Conservation (phyloP, 2,113 vertebrate species). For the Phalacrocorax aristotelis region DNA sequence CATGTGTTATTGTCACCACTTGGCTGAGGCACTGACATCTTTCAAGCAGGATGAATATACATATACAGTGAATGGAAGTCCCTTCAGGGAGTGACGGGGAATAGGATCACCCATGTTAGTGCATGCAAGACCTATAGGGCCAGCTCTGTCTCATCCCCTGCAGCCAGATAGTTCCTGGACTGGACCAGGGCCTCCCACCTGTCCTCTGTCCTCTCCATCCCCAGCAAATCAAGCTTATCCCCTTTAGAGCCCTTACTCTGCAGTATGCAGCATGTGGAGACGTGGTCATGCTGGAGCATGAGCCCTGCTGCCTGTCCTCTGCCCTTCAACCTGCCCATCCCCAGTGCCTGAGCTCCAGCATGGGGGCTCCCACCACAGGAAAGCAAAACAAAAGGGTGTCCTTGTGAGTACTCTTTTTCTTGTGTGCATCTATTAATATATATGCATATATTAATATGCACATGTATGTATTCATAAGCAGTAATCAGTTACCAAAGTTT, state of each 20-base stretch:
- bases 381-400: background rate
- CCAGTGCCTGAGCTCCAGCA: fast-evolving
- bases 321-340: fast-evolving
- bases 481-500: background rate
- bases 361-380: background rate
- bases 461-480: background rate
- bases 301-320: background rate
- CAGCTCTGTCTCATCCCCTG: background rate
- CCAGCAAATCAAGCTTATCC: background rate
- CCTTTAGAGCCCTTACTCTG: fast-evolving
- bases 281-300: fast-evolving
- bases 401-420: background rate
- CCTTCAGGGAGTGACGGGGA: background rate
- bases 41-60: background rate
- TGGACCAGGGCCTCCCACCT: background rate
- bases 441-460: background rate
- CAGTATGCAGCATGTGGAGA: background rate
- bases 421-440: background rate
- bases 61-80: background rate
- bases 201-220: background rate
- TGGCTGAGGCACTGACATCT: background rate
- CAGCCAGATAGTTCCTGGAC: background rate
- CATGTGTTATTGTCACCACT: background rate
- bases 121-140: fast-evolving
- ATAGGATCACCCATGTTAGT: background rate